phyloP scores from a whole-genome alignment of 2,113 vertebrate species.

The Bostrychus sinensis region DNA sequence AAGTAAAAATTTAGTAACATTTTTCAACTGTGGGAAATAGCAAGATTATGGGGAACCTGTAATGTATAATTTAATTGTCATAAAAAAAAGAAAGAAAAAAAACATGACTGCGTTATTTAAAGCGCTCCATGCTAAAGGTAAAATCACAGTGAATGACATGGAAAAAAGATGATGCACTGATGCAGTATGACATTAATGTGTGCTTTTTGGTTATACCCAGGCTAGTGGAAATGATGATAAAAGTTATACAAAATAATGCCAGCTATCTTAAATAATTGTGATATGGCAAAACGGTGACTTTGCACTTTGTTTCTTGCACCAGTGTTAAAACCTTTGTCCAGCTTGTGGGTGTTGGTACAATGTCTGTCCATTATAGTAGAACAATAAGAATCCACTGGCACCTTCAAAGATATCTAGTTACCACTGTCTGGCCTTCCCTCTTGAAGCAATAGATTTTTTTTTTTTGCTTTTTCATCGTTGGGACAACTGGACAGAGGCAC shows the following conservation, averaged over 20 bases:
- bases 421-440: not conserved
- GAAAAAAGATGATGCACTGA: not conserved
- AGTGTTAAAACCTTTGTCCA: too few relatives aligned
- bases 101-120: not conserved
- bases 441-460: slow-evolving; percentile 4
- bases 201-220: not conserved
- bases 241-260: not conserved
- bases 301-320: too few relatives aligned
- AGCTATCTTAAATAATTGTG: not conserved
- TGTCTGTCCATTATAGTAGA: not conserved
- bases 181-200: not conserved
- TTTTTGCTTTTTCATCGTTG: not conserved
- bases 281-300: too few relatives aligned
- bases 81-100: not conserved
- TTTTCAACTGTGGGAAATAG: too few relatives aligned
- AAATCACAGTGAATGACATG: not conserved
- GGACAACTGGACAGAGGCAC: slow-evolving; percentile 1
- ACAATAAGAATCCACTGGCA: slow-evolving; percentile 16
- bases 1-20: too few relatives aligned
- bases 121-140: not conserved
- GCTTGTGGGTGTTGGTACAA: not conserved
- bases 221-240: not conserved
- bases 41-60: too few relatives aligned
- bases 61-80: too few relatives aligned
- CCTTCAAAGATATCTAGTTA: slow-evolving; percentile 15